Evolutionary conservation across 2,888 invertebrate genomes (phyloP).

Genomic region (Myathropa florea): DNA sequence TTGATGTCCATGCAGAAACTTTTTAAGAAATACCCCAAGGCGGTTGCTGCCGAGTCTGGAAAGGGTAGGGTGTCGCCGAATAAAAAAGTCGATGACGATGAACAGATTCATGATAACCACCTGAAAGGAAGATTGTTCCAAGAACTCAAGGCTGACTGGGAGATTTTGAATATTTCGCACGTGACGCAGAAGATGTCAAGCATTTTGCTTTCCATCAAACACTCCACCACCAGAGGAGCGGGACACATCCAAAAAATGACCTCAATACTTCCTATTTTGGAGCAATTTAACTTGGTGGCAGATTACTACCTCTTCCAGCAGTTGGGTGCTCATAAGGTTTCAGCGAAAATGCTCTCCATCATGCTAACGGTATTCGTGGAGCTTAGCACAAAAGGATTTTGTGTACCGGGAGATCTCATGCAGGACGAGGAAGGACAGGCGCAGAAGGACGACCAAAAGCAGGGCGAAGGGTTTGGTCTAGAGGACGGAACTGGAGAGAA

Average conservation of each 20-base stretch:
- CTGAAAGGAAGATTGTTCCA: conserved; percentile 85
- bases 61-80: conserved; percentile 60
- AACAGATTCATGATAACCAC: conserved; percentile 84
- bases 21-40: conserved; percentile 81
- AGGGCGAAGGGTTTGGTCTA: conserved; percentile 90
- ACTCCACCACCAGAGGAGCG: conserved; percentile 76
- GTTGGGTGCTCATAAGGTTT: conserved; percentile 88
- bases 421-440: conserved; percentile 86
- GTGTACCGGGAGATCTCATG: conserved; percentile 92
- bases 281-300: conserved; percentile 88
- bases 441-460: conserved; percentile 82
- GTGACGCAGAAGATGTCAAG: conserved; percentile 79
- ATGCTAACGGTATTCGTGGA: conserved; percentile 92
- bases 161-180: conserved; percentile 82
- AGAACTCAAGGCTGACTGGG: conserved; percentile 84
- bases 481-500: conserved; percentile 93
- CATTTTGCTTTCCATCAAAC: conserved; percentile 81
- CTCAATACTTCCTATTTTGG: conserved; percentile 85
- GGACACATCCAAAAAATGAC: conserved; percentile 73
- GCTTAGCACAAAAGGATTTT: conserved; percentile 93
- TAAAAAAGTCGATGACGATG: conserved; percentile 50
- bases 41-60: not conserved
- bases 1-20: conserved; percentile 84
- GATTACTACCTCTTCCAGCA: conserved; percentile 91
- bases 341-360: conserved; percentile 91